Base-by-base conservation (phyloP, 2,888 invertebrate species). In the Epirrhoe tristata region DNA sequence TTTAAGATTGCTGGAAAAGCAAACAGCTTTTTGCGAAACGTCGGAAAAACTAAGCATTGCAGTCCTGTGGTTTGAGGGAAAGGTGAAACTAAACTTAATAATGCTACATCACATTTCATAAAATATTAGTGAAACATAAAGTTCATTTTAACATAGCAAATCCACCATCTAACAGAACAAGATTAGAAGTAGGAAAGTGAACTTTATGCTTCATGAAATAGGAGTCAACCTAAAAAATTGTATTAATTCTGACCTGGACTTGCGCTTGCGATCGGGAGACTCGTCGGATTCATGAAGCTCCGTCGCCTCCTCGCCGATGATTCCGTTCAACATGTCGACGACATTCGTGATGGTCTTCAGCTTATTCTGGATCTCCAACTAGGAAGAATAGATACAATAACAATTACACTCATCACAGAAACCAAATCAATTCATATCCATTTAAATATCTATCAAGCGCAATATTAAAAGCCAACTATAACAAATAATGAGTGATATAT, bases 311-410 rank as follows among this genome's bases (percentile, higher is more conserved):
- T 97, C 97, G 0, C 97, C 97, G 79, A 98, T 97, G 81, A 98
- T 96, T 43, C 96, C 96, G 68, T 96, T 96, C 78, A 98, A 93
- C 96, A 97, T 97, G 82, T 97, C 97, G 80, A 98, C 97, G 24
- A 98, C 97, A 87, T 97, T 97, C 88, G 96, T 96, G 84, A 97
- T 97, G 0, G 97, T 97, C 89, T 96, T 96, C 91, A 96, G 91
- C 91, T 96, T 96, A 83, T 95, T 96, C 87, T 96, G 96, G 77
- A 97, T 96, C 93, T 97, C 96, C 85, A 95, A 94, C 97, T 96
- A 94, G 74, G 75, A 67, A 72, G 46, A 60, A 74, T 66, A 69
- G 50, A 66, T 69, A 62, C 52, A 43, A 46, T 69, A 70, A 63
- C 72, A 69, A 69, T 74, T 71, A 74, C 66, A 68, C 61, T 65